Base-by-base conservation (phyloP, 2,888 invertebrate species). In the Drosophila vallismaia region DNA sequence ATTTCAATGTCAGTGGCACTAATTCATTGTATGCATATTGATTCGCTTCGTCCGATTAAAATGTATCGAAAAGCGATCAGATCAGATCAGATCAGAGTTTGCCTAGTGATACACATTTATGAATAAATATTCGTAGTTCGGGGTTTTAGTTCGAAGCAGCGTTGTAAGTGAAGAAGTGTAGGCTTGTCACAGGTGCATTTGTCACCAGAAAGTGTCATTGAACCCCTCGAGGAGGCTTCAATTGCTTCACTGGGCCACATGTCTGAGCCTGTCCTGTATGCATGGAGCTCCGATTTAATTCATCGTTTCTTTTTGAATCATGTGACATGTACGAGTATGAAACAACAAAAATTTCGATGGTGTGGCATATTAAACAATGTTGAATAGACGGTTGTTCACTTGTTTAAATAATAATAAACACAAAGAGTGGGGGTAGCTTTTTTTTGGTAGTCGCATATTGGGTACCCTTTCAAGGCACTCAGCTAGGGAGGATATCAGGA, bases 1-100 rank as follows among this genome's bases (percentile, higher is more conserved):
- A 66, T 82, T 88, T 83, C 89, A 88, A 86, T 88, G 89, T 78
- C 88, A 88, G 69, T 71, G 58, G 63, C 66, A 68, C 69, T 71
- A 73, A 71, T 59, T 75, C 70, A 71, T 59, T 44, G 54, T 71
- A 63, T 75, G 79, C 77, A 88, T 85, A 79, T 78, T 84, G 75
- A 84, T 74, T 54, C 44, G 44, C 33, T 33, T 38, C 12, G 46
- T 48, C 68, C 54, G 74, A 62, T 53, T 48, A 51, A 24, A 62
- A 55, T 26, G 9, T 46, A 38, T 48, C 14, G 38, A 40, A 54
- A 53, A 19, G 50, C 66, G 53, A 53, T 36, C 36, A 36, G 36
- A 36, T 36, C 19, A n/a, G 19, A 19, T 2, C 19, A 36, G n/a
- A n/a, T n/a, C n/a, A n/a, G n/a, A n/a, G n/a, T 36, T 12, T 36